Evolutionary conservation across 1,140 invertebrate species (phyloP), one percentile per base, ranked within the genome.

Genomic region (Zaprionus nigranus): DNA sequence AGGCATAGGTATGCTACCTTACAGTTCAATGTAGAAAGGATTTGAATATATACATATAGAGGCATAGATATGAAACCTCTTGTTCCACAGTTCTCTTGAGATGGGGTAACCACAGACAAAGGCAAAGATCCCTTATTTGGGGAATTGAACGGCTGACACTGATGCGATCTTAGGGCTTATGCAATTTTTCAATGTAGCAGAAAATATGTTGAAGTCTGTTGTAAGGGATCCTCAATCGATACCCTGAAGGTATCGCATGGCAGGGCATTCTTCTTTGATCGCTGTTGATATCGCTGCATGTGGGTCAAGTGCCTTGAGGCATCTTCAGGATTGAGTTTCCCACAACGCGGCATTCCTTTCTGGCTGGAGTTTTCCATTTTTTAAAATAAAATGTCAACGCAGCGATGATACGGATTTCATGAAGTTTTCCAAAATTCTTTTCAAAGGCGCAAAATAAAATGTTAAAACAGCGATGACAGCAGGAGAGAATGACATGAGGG

Each of bases 261-360:
- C 83, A 62, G 61, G 58, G 65, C 17, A 53, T 56, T 61, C 15
- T 68, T 28, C n/a, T 66, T 56, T 38, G 68, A 76, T 72, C 60
- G 62, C 12, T 60, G 68, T 78, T 66, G 61, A 71, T 67, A 65
- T 66, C 51, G 40, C 34, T 63, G 66, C 57, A 86, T 86, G 76
- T 77, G 83, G 82, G 82, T 86, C 82, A 86, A 87, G 82, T 86
- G 83, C 65, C 75, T 74, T 15, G 34, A 36, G 30, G n/a, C 1
- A 61, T 58, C 43, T 59, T 53, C 5, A 13, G 30, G 22, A 20
- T 69, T 22, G 53, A 51, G 17, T 71, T 75, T 75, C 73, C 61
- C 73, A 75, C 60, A 71, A 73, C 56, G 49, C 57, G 17, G 40
- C 59, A 81, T 63, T 82, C 70, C 72, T 60, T 74, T 79, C 75